Evolutionary conservation across 2,113 vertebrate species (phyloP), one percentile per base, ranked within the genome.

Genomic region (Xerus inauris): DNA sequence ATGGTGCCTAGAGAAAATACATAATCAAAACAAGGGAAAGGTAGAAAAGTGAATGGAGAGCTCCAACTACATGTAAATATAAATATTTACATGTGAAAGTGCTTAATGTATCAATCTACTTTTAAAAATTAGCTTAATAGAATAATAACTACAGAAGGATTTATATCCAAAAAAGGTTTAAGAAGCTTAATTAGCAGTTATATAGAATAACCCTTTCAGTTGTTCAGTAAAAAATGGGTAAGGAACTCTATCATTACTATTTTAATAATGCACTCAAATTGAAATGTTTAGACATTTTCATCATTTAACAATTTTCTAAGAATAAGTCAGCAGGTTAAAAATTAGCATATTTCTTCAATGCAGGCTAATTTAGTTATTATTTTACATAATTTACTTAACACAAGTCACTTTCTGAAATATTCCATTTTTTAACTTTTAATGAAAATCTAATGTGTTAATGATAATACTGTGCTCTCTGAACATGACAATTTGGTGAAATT

Each of bases 301-400:
- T 13, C 59, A 94, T 84, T 97, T 91, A 93, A 19, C 0, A 93
- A 69, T 93, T 97, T 97, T 96, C 1, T 45, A 83, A 87, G 0
- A 91, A 12, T 93, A 97, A 97, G n/a, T 96, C 85, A 81, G 4
- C 10, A 97, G 57, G 79, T 91, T 93, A 93, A 95, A 97, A 97
- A 96, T 85, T 89, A 97, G 12, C 95, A 96, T 96, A 95, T 73
- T 94, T 96, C 17, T 97, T 97, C 80, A 94, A 69, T 75, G 51
- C 11, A 90, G 38, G 38, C 22, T 90, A 91, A 97, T 94, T 96
- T 95, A 75, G 67, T 42, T 95, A 87, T 96, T 97, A 87, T 94
- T 94, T 95, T 97, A 65, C 89, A 95, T 95, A 97, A 93, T 97
- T 95, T 94, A 26, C 87, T 92, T 97, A 96, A 79, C 22, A 49